phyloP scores from a whole-genome alignment of 2,113 vertebrate species.

The Tenrec ecaudatus region DNA sequence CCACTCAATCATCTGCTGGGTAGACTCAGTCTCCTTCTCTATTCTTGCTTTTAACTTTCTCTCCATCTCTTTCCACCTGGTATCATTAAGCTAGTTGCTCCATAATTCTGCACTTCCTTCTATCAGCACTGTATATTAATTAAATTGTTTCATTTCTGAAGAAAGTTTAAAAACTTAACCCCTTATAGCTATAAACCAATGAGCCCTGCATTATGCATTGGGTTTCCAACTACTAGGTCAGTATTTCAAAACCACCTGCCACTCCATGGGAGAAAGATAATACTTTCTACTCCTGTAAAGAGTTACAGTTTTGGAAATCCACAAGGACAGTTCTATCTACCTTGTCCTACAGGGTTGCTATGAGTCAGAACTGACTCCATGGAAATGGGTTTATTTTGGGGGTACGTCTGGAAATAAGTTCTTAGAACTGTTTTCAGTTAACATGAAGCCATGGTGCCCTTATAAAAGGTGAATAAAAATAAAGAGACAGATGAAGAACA shows the following conservation, averaged over 20 bases:
- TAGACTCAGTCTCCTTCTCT: background rate
- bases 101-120: background rate
- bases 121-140: background rate
- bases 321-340: too few relatives aligned
- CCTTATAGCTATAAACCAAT: background rate
- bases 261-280: too few relatives aligned
- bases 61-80: background rate
- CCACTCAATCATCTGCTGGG: background rate
- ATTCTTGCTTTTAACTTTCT: background rate
- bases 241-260: too few relatives aligned
- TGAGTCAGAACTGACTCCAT: too few relatives aligned
- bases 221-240: too few relatives aligned
- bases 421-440: background rate
- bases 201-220: background rate
- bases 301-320: too few relatives aligned
- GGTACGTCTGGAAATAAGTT: background rate
- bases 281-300: too few relatives aligned
- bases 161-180: background rate
- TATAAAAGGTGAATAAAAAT: too few relatives aligned
- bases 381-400: too few relatives aligned
- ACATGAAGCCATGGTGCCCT: background rate
- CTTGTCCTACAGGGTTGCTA: too few relatives aligned
- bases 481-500: too few relatives aligned
- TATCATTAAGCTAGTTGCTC: background rate
- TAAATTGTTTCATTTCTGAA: background rate